Conservation (phyloP, 1,140 invertebrate genomes). For the Temnothorax longispinosus region DNA sequence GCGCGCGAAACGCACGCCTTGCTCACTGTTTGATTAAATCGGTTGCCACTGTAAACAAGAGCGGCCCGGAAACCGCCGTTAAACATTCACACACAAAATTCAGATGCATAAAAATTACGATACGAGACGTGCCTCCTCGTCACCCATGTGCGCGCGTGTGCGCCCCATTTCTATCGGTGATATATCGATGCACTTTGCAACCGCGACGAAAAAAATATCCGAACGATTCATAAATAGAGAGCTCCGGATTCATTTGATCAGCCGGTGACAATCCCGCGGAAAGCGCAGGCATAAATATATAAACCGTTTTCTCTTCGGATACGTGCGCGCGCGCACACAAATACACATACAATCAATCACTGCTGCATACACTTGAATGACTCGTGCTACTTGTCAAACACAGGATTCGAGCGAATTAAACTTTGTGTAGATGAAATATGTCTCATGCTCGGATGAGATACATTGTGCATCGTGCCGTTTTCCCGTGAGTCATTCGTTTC, state of each 20-base stretch:
- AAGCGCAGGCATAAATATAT: constrained; percentile 64
- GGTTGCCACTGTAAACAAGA: constrained; percentile 64
- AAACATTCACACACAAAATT: constrained; percentile 69
- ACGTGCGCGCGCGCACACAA: background rate
- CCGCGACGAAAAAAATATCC: constrained; percentile 27
- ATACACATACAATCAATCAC: constrained; percentile 47
- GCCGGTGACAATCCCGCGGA: constrained; percentile 43
- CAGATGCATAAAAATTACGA: constrained; percentile 63
- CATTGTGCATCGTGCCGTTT: background rate
- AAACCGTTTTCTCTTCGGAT: constrained; percentile 10
- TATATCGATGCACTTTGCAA: constrained; percentile 41
- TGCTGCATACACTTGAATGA: constrained; percentile 42
- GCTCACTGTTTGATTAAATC: constrained; percentile 61
- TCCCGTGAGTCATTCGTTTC: constrained; percentile 44
- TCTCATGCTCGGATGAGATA: constrained; percentile 45
- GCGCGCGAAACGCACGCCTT: constrained; percentile 40
- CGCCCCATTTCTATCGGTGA: constrained; percentile 9
- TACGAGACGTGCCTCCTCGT: background rate
- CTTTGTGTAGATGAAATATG: constrained; percentile 42
- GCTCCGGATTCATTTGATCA: constrained; percentile 52
- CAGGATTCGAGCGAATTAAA: constrained; percentile 59
- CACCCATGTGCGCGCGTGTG: background rate
- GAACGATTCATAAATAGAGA: constrained; percentile 29
- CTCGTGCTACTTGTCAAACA: constrained; percentile 56
- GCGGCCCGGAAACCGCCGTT: constrained; percentile 42